Conservation (phyloP, 1,140 invertebrate species). For the Meloidogyne exigua region DNA sequence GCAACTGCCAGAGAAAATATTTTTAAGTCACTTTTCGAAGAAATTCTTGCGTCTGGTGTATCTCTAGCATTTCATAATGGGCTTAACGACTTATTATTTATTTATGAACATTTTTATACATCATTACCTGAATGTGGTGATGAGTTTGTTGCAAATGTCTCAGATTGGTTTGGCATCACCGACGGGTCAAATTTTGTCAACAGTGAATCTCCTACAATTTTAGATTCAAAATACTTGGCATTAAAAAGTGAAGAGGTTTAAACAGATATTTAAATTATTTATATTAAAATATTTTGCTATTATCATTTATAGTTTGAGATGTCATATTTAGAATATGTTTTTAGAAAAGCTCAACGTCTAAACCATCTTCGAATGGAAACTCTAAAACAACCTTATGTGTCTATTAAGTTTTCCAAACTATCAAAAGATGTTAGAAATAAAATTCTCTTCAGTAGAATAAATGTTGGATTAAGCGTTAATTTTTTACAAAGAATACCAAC, state of each 20-base stretch:
- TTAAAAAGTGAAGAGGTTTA: constrained; percentile 19
- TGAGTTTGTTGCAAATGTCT: constrained; percentile 39
- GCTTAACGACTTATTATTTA: constrained; percentile 45
- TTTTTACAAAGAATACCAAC: neutral
- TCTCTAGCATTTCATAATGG: constrained; percentile 50
- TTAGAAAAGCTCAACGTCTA: constrained; percentile 46
- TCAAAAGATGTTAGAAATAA: constrained; percentile 5
- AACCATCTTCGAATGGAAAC: constrained; percentile 26
- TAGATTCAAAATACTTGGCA: constrained; percentile 50
- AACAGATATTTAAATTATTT: neutral
- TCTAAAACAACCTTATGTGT: constrained; percentile 16
- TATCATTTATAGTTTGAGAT: constrained; percentile 12
- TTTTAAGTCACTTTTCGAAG: constrained; percentile 35
- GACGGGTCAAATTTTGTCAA: neutral
- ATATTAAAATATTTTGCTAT: neutral
- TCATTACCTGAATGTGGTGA: constrained; percentile 35
- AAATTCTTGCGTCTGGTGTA: constrained; percentile 39
- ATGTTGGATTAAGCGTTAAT: neutral
- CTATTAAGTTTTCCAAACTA: constrained; percentile 36
- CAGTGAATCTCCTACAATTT: constrained; percentile 12
- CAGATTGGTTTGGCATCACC: constrained; percentile 36
- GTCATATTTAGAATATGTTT: constrained; percentile 52
- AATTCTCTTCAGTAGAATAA: constrained; percentile 14
- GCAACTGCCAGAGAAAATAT: neutral
- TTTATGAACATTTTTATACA: constrained; percentile 52